phyloP scores from a whole-genome alignment of 2,888 invertebrate species.

The Eumerus sabulonum region DNA sequence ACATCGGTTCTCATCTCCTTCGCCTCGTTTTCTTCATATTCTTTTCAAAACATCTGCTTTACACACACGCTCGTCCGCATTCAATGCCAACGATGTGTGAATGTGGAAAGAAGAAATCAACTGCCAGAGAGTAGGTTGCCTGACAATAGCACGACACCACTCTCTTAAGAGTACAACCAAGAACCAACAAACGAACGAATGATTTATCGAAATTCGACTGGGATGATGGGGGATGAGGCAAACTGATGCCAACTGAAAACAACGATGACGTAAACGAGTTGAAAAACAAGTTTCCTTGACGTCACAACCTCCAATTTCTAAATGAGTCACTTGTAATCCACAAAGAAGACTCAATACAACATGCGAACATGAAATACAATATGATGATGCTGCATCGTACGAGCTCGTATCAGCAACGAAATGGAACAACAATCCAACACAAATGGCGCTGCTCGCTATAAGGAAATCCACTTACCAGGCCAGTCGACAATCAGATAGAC shows the following conservation, averaged over 20 bases:
- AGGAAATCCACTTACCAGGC: constrained; percentile 34
- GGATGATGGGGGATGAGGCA: constrained; percentile 26
- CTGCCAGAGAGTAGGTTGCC: constrained; percentile 11
- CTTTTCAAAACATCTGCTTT: constrained; percentile 23
- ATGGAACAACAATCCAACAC: constrained; percentile 36
- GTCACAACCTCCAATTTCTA: constrained; percentile 44
- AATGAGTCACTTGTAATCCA: constrained; percentile 55
- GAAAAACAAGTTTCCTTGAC: constrained; percentile 23
- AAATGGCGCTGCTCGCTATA: constrained; percentile 6
- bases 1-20: not conserved
- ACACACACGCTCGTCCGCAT: not conserved
- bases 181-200: too few relatives aligned
- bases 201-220: not conserved
- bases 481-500: not conserved
- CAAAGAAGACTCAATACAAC: not conserved
- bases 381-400: too few relatives aligned
- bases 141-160: not conserved
- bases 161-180: constrained; percentile 7
- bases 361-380: not conserved
- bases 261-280: not conserved
- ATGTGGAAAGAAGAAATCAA: too few relatives aligned
- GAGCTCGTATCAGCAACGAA: constrained; percentile 10
- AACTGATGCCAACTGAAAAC: constrained; percentile 37
- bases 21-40: not conserved
- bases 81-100: constrained; percentile 19